Evolutionary conservation across 2,888 invertebrate species (phyloP), one percentile per base, ranked within the genome.

Genomic region (Acanthosepion lycidas): DNA sequence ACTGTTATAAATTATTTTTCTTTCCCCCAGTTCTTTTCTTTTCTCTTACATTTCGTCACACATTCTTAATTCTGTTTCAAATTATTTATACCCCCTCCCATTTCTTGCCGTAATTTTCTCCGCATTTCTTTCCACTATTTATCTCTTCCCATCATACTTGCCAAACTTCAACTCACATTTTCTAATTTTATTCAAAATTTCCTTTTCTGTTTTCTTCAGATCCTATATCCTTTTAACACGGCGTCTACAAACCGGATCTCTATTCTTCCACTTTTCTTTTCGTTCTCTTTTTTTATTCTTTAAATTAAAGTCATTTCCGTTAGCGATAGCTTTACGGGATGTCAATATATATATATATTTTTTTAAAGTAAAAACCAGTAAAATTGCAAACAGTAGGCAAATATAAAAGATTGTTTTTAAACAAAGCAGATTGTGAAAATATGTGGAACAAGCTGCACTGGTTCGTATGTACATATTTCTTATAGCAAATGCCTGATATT

Each of bases 151-250:
- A 8, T n/a, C 78, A 78, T 78, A 6, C 78, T 78, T 78, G 28
- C 12, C 64, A 64, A 78, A 28, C n/a, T 15, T 78, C 15, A 78
- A 33, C n/a, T 28, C 28, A n/a, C 28, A 78, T 78, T 28, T 78
- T 78, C n/a, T 78, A 78, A 78, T 78, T n/a, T 78, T 78, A 78
- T 78, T 78, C 78, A 78, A 78, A 78, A n/a, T 78, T n/a, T n/a
- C 78, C 78, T 78, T 42, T n/a, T n/a, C 78, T 12, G 78, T 33
- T 12, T 12, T 78, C n/a, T n/a, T 78, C 0, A 78, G 4, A 15
- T 78, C n/a, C n/a, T n/a, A 78, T 78, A n/a, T 78, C 15, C 78
- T 78, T 78, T 78, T n/a, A 78, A 78, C 78, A 78, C 18, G n/a
- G 78, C 78, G n/a, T n/a, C n/a, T 15, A n/a, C 78, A 78, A 78